Conservation (phyloP, 2,888 invertebrate genomes). For the Papilio gigon region DNA sequence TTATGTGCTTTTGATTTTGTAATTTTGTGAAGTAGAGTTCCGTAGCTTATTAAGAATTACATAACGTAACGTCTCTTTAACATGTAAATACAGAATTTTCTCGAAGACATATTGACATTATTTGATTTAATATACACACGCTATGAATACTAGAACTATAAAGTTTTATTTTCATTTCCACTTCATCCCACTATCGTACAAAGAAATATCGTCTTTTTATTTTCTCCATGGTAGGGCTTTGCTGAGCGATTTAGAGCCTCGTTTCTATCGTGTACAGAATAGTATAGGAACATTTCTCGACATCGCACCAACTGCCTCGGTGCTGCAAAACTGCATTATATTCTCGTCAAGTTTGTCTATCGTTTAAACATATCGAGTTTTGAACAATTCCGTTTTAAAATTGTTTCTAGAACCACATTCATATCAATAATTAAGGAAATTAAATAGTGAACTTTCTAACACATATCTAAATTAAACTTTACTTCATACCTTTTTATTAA, state of each 20-base stretch:
- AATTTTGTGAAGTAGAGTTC: not conserved
- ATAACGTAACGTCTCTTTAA: no score
- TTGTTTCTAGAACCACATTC: not conserved
- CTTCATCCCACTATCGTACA: slow-evolving; percentile 9
- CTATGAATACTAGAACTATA: slow-evolving; percentile 1
- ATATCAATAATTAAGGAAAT: no score
- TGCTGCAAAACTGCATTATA: slow-evolving; percentile 4
- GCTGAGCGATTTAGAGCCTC: slow-evolving; percentile 25
- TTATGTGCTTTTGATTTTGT: not conserved
- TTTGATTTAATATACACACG: not conserved
- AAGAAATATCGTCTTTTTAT: slow-evolving; percentile 30
- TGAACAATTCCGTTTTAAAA: not conserved
- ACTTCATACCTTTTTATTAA: no score
- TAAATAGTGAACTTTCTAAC: no score
- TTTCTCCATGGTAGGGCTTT: slow-evolving; percentile 23
- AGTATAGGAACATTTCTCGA: slow-evolving; percentile 13
- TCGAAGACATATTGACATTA: not conserved
- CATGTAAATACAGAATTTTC: no score
- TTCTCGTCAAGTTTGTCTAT: slow-evolving; percentile 8
- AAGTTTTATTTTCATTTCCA: slow-evolving; percentile 8
- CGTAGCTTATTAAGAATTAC: no score
- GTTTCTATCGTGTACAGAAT: slow-evolving; percentile 22
- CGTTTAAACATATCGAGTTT: not conserved
- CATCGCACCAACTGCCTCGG: not conserved
- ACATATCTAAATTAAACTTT: no score